Conservation (phyloP, 2,113 vertebrate genomes). For the Cacatua alba region DNA sequence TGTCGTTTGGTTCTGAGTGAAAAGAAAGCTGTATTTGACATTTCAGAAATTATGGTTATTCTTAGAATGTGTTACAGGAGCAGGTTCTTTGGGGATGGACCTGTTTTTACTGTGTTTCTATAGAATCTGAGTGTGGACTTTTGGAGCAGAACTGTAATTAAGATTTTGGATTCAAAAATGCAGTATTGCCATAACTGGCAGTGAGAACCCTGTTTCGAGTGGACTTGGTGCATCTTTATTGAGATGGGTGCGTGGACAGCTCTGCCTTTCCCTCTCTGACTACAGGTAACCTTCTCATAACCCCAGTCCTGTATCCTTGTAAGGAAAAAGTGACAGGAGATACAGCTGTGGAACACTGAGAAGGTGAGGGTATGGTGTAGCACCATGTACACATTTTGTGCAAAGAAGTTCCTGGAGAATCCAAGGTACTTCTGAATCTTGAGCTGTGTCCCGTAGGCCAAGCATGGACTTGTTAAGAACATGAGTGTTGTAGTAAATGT, state of each 20-base stretch:
- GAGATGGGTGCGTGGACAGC: neutral
- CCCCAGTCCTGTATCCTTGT: neutral
- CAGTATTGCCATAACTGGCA: neutral
- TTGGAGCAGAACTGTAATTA: neutral
- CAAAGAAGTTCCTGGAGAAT: neutral
- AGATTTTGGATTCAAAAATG: neutral
- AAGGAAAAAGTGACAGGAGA: neutral
- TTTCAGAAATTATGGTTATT: neutral
- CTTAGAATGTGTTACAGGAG: neutral
- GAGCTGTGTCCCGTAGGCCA: neutral
- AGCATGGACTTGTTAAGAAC: neutral
- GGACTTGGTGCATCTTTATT: neutral
- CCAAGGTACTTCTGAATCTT: neutral
- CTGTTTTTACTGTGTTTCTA: neutral
- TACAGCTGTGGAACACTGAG: neutral
- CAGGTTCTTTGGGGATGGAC: neutral
- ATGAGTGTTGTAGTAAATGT: neutral
- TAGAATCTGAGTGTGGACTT: neutral
- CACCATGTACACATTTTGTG: accelerated
- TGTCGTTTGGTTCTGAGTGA: neutral
- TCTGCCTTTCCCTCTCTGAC: neutral
- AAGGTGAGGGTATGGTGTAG: neutral
- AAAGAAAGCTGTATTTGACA: neutral
- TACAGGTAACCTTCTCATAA: neutral
- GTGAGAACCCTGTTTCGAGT: neutral